Base-by-base conservation (phyloP, 1,140 invertebrate genomes). In the Drosophila yakuba region DNA sequence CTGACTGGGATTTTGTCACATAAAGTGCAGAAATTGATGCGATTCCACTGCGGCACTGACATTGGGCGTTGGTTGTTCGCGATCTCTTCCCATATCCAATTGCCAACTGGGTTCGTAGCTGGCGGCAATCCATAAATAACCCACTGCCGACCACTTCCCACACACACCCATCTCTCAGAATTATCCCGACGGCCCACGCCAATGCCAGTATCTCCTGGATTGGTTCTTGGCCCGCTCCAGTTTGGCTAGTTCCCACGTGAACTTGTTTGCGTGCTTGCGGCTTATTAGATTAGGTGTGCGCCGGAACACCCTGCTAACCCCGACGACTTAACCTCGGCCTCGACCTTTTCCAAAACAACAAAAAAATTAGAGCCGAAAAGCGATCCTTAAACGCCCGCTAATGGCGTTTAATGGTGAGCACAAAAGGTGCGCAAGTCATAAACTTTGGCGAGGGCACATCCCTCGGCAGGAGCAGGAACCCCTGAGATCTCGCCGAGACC, bases 401-500 rank as follows among this genome's bases (percentile, higher is more conserved):
- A 89, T 89, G 84, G 85, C 85, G 78, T 90, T 90, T 89, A 89
- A 89, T 89, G 79, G 64, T 68, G 58, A 80, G 62, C 84, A 84
- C 74, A 73, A 84, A 78, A 89, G 84, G 83, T 83, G 75, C 79
- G 47, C 84, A 88, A 88, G 84, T 89, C 83, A 88, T 89, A 88
- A 88, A 89, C 84, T 88, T 88, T 68, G 56, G 67, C 44, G 56
- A 69, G 47, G 83, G 88, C 84, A 88, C 79, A 68, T 66, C 79
- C 64, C 25, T 43, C 38, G 3, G 8, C 15, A 3, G 17, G n/a
- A 45, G 11, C 6, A 43, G 45, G 36, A 45, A 73, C 50, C 72
- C 63, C 39, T 28, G 57, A 77, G 60, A 74, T 36, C 55, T 61
- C 32, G 7, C 2, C 47, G 47, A 48, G 47, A 28, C 7, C 47